Base-by-base conservation (phyloP, 2,888 invertebrate species). In the Nycteola revayana region DNA sequence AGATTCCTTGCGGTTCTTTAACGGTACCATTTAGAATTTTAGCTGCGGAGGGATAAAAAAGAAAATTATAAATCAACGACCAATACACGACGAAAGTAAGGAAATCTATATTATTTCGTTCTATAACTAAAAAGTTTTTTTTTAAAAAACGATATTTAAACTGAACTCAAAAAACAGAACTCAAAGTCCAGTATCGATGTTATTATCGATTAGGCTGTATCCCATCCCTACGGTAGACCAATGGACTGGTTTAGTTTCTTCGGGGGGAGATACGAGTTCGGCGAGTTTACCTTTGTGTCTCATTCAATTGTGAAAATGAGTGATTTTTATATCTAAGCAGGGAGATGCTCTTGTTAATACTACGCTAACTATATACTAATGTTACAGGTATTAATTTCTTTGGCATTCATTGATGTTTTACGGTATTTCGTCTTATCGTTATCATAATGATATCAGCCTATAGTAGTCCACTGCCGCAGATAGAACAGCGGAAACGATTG, bases 141-240 rank as follows among this genome's bases (percentile, higher is more conserved):
- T n/a, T n/a, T n/a, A n/a, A n/a, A n/a, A n/a, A n/a, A n/a, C n/a
- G n/a, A n/a, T n/a, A n/a, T n/a, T n/a, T 18, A 6, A 6, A 5
- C 4, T 6, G 3, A 18, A 18, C 18, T 18, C 3, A 18, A 18
- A 18, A 18, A 6, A 18, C 3, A 18, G 6, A 18, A 18, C 18
- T 18, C 18, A 18, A 18, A 18, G 4, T 18, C 4, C 39, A 49
- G 24, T 25, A 36, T 52, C 58, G 53, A 45, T 52, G 39, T 22
- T 3, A 28, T 24, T 40, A 25, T 44, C 36, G 17, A 0, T 29
- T 3, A 23, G n/a, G n/a, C n/a, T n/a, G 5, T 17, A 9, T 20
- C 42, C 27, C 28, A 43, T 45, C 50, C 42, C 55, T 60, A 44
- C 18, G 6, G 20, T 36, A 54, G 50, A 53, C 60, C 50, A 36